A percentile compares a stretch with the other conserved stretches of the same genome.
Conservation (phyloP, 2,113 vertebrate genomes). For the Ageneiosus marmoratus region DNA sequence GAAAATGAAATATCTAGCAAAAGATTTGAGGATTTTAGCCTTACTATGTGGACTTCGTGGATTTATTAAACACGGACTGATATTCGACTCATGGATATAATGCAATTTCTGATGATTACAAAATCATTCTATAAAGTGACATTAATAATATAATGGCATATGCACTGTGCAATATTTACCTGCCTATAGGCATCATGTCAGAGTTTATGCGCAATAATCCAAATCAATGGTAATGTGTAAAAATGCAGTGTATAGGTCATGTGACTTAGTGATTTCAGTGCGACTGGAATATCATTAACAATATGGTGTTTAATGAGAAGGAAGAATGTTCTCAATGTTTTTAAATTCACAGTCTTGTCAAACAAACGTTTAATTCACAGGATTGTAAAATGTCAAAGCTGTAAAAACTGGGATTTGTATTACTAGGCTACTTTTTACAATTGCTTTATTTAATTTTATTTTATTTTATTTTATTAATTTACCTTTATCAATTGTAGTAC, state of each 20-base stretch:
- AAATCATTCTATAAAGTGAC: background rate
- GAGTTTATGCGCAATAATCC: background rate
- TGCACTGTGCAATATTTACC: conserved; percentile 19
- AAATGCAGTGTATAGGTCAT: background rate
- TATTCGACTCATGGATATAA: background rate
- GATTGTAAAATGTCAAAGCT: background rate
- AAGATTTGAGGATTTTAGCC: background rate
- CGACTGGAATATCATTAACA: background rate
- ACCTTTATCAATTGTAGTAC: background rate
- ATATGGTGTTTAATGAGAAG: background rate
- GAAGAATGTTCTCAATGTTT: background rate
- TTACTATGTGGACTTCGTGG: background rate
- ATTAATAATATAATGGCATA: background rate
- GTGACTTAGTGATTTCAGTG: background rate
- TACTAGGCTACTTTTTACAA: background rate
- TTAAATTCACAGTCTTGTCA: background rate
- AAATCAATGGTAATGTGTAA: conserved; percentile 4
- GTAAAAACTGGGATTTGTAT: background rate
- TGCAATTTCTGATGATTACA: background rate
- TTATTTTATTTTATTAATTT: background rate
- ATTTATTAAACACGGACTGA: background rate
- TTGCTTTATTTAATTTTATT: background rate
- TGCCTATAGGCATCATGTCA: conserved; percentile 15
- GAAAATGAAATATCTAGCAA: background rate
- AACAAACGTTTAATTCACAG: background rate